Base-by-base conservation (phyloP, 1,140 invertebrate species). In the Luehdorfia chinensis region DNA sequence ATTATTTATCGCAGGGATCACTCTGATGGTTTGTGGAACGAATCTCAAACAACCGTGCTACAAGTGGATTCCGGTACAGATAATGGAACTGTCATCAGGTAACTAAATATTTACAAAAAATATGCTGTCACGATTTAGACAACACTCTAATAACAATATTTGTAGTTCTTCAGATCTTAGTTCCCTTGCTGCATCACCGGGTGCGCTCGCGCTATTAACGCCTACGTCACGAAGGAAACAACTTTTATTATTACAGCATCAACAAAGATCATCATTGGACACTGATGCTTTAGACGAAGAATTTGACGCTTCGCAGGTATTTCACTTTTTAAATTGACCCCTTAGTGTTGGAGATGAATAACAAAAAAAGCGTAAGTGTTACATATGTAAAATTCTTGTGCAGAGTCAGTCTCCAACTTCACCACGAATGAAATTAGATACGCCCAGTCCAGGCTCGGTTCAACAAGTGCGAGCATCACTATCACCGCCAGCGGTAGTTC, bases 21-120 rank as follows among this genome's bases (percentile, higher is more conserved):
- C 72, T 95, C 93, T 21, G 94, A 95, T 73, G 93, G 93, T 21
- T 92, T 94, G 64, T 95, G 94, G 94, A 95, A 95, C 80, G 94
- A 95, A 85, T 95, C 94, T 8, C 94, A 95, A 83, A 92, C 92
- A 0, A 95, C 94, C 1, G 93, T 95, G 8, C 84, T 95, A 15
- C 94, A 94, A 73, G 91, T 91, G 0, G 93, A 93, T 69, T 92
- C 92, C 9, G 90, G 90, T 16, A 90, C 90, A 21, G 90, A 91
- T 50, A 90, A 90, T 72, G 89, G 89, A 43, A 90, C 89, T 5
- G 87, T 87, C 5, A 71, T 90, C 47, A 88, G 87, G 87, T 88
- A 64, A 36, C 34, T 57, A 30, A 27, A 5, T 46, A 39, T 21
- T 4, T 28, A 28, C n/a, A n/a, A n/a, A n/a, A n/a, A n/a, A n/a